Percentiles rank a stretch among this genome's conserved stretches.
These are phyloP conservation scores for Prionailurus viverrinus DNA, from an alignment of 2,113 vertebrate species.

Conservation along the genomic window DNA sequence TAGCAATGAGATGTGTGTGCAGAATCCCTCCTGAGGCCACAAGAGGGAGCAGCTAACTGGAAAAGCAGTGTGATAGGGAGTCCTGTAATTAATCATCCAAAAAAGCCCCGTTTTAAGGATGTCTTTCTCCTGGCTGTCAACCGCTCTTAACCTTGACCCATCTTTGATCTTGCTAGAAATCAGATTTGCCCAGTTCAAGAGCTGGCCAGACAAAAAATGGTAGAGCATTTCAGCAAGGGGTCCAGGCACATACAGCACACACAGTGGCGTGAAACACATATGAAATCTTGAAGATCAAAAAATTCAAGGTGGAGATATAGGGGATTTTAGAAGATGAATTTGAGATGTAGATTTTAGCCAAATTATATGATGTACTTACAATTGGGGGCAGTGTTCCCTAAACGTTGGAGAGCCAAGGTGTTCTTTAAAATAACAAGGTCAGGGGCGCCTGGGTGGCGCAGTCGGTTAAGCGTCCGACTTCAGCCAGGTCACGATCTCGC, in stretches of 20 bases:
- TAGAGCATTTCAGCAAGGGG: accelerated
- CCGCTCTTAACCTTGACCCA: neutral
- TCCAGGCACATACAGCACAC: accelerated
- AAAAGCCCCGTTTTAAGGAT: neutral
- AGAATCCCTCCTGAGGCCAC: neutral
- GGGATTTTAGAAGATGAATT: neutral
- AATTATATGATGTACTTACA: neutral
- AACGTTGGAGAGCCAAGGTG: neutral
- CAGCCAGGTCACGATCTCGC: no score
- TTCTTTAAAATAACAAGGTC: neutral
- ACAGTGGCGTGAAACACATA: neutral
- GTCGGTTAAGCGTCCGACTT: no score
- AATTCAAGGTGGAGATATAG: neutral
- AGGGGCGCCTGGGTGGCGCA: no score
- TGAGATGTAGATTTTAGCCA: neutral
- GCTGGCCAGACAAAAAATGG: neutral
- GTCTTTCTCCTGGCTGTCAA: neutral
- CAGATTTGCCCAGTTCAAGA: neutral
- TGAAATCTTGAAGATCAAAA: no score
- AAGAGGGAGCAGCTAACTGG: neutral
- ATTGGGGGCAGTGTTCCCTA: neutral
- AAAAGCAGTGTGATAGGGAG: neutral
- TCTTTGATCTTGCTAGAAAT: neutral
- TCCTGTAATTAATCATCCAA: neutral
- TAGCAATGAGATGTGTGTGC: no score